Base-by-base conservation (phyloP, 1,140 invertebrate species). In the Mylabris phalerata region DNA sequence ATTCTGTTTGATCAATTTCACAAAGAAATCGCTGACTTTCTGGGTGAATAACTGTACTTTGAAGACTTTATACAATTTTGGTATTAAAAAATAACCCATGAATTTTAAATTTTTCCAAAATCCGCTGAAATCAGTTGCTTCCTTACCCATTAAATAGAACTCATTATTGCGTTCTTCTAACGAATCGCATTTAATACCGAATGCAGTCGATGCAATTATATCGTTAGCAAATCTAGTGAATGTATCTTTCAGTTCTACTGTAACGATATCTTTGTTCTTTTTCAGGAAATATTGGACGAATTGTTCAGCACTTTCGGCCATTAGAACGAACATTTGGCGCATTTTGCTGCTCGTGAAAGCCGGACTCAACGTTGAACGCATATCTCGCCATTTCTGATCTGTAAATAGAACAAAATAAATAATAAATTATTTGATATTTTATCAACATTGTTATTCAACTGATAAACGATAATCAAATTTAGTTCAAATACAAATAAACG, bases 341-440 rank as follows among this genome's bases (percentile, higher is more conserved):
- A 77, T 74, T 65, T 75, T 77, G 13, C 62, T 67, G 4, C 72
- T 61, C 4, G 75, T 78, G 52, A 19, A 13, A 13, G 13, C 13
- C 13, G 13, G 13, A 13, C 13, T 13, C 13, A 13, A 13, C 0
- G 1, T 13, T 13, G 13, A 13, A 13, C 13, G 13, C 13, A 13
- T 13, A 13, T 13, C 13, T 13, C 13, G 68, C 68, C 75, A 78
- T 41, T 69, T 63, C 51, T 75, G 59, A 10, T 65, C 71, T 56
- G 38, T 38, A 2, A 71, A 40, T 1, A 40, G 9, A 40, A 40
- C 38, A 10, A 13, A 13, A 13, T 1, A 0, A 13, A 13, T 1
- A 13, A 13, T 13, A 13, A 13, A n/a, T n/a, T n/a, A n/a, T n/a
- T n/a, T n/a, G n/a, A n/a, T n/a, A n/a, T n/a, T n/a, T n/a, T n/a